phyloP scores from a whole-genome alignment of 1,140 invertebrate genomes.

The Achroia grisella region DNA sequence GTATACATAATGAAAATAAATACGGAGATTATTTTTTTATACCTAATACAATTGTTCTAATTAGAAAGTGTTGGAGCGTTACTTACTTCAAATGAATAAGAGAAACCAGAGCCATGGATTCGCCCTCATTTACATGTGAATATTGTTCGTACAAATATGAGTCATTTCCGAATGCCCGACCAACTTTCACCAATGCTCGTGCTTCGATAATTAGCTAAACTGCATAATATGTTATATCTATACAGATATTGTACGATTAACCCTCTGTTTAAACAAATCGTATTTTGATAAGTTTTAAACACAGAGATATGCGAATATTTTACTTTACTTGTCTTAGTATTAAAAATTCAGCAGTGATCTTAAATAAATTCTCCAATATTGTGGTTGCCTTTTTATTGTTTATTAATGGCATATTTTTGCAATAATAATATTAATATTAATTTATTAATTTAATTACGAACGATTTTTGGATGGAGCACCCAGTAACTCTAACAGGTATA shows the following conservation, averaged over 20 bases:
- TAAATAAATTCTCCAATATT: slow-evolving; percentile 2
- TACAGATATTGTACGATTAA: slow-evolving; percentile 17
- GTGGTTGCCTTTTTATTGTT: no score
- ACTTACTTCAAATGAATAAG: not conserved
- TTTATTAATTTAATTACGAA: no score
- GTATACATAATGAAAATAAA: no score
- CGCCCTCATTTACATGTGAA: slow-evolving; percentile 56
- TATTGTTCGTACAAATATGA: slow-evolving; percentile 62
- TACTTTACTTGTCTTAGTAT: slow-evolving; percentile 20
- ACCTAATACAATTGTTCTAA: slow-evolving; percentile 2
- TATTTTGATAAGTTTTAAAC: slow-evolving; percentile 17
- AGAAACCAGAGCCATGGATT: slow-evolving; percentile 23
- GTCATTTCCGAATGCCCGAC: slow-evolving; percentile 45
- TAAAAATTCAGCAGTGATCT: slow-evolving; percentile 15
- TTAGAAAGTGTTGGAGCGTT: not conserved
- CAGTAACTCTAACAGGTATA: no score
- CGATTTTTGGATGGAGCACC: no score
- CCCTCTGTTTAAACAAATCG: slow-evolving; percentile 3
- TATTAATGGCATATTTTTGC: no score
- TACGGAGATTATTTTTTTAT: no score
- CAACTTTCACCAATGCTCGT: slow-evolving; percentile 55
- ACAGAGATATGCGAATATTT: slow-evolving; percentile 24
- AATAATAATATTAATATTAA: no score
- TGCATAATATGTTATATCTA: slow-evolving; percentile 5
- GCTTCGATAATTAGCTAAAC: slow-evolving; percentile 41